Conservation (phyloP, 1,140 invertebrate genomes). For the Galleria mellonella region DNA sequence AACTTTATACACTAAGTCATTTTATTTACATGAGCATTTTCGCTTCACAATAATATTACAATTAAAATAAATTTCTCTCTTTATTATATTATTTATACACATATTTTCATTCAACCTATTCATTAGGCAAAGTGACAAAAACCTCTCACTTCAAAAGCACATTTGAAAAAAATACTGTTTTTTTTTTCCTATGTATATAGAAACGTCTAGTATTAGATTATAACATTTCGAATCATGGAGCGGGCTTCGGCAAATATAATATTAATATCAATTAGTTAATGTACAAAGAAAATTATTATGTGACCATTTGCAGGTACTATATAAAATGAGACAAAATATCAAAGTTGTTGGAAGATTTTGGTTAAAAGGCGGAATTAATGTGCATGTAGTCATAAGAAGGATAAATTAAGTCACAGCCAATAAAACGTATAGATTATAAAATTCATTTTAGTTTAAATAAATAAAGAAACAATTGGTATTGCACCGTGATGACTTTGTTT, state of each 20-base stretch:
- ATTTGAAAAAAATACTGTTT: conserved; percentile 29
- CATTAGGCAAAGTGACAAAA: conserved; percentile 55
- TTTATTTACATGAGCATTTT: conserved; percentile 66
- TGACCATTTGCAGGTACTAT: neutral
- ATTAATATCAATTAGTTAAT: neutral
- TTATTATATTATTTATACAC: conserved; percentile 58
- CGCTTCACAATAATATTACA: conserved; percentile 58
- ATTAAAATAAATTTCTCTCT: conserved; percentile 62
- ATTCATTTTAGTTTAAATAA: neutral
- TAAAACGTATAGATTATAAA: neutral
- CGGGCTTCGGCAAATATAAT: conserved; percentile 8
- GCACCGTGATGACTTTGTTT: no score
- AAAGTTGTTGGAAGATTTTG: no score
- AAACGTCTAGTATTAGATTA: neutral
- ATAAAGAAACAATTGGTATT: neutral
- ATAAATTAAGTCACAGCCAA: conserved; percentile 7
- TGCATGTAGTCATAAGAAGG: neutral
- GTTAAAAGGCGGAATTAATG: no score
- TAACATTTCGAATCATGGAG: conserved; percentile 12
- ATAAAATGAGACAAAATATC: neutral
- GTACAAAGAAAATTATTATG: neutral
- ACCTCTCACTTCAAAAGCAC: conserved; percentile 20
- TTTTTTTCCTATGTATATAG: conserved; percentile 13
- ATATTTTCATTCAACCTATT: conserved; percentile 36
- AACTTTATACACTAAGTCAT: conserved; percentile 57